phyloP scores from a whole-genome alignment of 1,140 invertebrate species.

The Nymphalis io region DNA sequence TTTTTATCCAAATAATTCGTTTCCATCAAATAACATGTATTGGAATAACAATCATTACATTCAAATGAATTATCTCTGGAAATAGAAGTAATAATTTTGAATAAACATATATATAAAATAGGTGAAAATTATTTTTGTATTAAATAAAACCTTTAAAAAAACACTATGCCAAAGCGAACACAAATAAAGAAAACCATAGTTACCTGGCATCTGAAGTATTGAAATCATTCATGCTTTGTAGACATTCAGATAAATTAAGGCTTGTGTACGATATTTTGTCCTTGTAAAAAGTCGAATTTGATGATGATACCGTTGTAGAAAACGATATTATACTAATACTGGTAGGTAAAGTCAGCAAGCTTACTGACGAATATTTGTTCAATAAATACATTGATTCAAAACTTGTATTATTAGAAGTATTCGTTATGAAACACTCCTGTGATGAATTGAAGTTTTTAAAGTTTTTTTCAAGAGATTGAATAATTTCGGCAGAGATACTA shows the following conservation, averaged over 20 bases:
- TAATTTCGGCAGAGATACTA: not conserved
- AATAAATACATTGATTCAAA: conserved; percentile 37
- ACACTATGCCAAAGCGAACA: not conserved
- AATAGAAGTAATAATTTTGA: not conserved
- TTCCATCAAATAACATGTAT: not conserved
- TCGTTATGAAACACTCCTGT: not conserved
- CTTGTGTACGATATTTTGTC: not conserved
- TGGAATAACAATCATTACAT: not conserved
- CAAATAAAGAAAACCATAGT: not conserved
- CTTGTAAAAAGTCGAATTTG: not conserved
- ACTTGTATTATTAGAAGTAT: conserved; percentile 14
- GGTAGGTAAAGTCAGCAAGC: conserved; percentile 34
- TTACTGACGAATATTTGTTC: conserved; percentile 45
- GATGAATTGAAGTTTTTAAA: not conserved
- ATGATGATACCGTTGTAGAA: conserved; percentile 12
- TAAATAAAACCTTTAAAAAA: not conserved
- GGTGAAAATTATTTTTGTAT: not conserved
- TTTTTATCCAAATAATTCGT: not conserved
- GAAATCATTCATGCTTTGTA: not conserved
- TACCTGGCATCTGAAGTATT: not conserved
- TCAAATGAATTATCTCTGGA: not conserved
- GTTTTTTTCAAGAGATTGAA: not conserved
- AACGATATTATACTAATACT: conserved; percentile 47
- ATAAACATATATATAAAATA: no score
- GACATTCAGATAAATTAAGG: not conserved